Conservation (phyloP, 1,140 invertebrate species). For the Pseudomyrmex gracilis region DNA sequence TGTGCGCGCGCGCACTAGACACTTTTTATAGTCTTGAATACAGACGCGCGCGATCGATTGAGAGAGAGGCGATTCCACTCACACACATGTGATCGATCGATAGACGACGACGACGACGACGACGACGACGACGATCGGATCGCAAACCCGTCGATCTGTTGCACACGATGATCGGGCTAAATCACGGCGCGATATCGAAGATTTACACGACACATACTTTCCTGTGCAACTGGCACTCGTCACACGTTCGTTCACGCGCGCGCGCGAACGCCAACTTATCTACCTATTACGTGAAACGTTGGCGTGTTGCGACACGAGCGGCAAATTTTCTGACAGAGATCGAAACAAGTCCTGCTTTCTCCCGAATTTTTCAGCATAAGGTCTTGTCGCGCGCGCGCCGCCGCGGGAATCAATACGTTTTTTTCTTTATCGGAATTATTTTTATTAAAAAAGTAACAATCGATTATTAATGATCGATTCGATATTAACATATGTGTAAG, state of each 20-base stretch:
- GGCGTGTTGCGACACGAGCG: constrained; percentile 59
- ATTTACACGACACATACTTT: neutral
- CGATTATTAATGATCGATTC: no score
- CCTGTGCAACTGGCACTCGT: neutral
- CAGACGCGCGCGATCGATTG: neutral
- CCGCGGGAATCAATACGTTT: neutral
- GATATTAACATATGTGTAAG: no score
- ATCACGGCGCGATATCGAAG: neutral
- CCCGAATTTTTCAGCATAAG: constrained; percentile 38
- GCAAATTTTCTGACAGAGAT: constrained; percentile 70
- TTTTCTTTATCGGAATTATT: neutral
- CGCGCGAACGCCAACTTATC: constrained; percentile 29
- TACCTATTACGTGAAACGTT: constrained; percentile 63
- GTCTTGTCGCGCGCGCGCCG: neutral
- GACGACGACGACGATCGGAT: neutral
- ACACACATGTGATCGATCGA: neutral
- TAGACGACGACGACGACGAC: neutral
- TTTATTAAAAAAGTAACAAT: no score
- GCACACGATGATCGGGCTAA: neutral
- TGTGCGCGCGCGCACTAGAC: neutral
- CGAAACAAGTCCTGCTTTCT: constrained; percentile 69
- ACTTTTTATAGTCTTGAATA: constrained; percentile 22
- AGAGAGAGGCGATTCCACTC: constrained; percentile 7
- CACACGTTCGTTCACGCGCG: neutral
- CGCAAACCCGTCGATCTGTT: neutral